phyloP scores from a whole-genome alignment of 2,888 invertebrate species.

The Augochlorella aurata region DNA sequence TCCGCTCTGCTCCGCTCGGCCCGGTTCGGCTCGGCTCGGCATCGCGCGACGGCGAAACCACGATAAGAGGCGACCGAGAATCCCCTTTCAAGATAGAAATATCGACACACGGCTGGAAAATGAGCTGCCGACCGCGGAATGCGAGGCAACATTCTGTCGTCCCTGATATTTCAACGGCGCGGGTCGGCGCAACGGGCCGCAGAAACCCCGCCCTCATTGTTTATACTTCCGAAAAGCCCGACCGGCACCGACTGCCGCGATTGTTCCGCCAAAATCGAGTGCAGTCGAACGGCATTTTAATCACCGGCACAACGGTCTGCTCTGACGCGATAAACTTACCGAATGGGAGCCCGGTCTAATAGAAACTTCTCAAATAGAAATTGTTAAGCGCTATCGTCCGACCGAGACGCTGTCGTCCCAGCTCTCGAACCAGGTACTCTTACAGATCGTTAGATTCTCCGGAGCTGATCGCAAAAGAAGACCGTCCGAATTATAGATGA shows the following conservation, averaged over 20 bases:
- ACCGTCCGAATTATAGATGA: too few relatives aligned
- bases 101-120: slow-evolving; percentile 42
- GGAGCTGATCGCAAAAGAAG: too few relatives aligned
- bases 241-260: neutral
- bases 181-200: neutral
- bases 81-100: slow-evolving; percentile 31
- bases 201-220: slow-evolving; percentile 1
- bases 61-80: slow-evolving; percentile 35
- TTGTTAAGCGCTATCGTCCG: neutral
- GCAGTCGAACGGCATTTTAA: slow-evolving; percentile 25
- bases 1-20: neutral
- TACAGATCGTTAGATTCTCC: too few relatives aligned
- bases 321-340: slow-evolving; percentile 7
- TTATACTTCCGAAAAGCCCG: neutral
- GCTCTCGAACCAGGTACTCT: too few relatives aligned
- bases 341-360: neutral
- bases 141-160: neutral
- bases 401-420: too few relatives aligned
- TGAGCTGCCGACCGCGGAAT: slow-evolving; percentile 11
- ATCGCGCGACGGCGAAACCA: neutral
- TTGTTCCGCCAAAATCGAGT: slow-evolving; percentile 24
- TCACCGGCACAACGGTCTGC: slow-evolving; percentile 9
- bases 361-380: slow-evolving; percentile 5
- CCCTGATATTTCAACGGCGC: neutral
- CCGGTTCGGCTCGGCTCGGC: slow-evolving; percentile 11